A percentile compares a stretch with the other conserved stretches of the same genome.
These are phyloP conservation scores for Zeus faber DNA, from an alignment of 2,113 vertebrate species.

Conservation along the genomic window DNA sequence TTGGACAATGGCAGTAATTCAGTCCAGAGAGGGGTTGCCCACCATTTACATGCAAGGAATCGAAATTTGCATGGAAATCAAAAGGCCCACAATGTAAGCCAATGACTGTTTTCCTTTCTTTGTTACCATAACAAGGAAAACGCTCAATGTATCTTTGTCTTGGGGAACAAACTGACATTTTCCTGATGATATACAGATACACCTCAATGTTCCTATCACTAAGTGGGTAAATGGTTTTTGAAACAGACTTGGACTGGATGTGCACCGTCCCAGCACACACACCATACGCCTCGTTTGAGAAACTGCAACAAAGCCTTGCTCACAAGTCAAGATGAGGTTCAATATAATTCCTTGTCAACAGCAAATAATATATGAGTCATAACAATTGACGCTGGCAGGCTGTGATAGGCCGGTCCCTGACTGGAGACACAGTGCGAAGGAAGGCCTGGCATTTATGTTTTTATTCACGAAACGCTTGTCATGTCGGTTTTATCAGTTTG, in stretches of 20 bases:
- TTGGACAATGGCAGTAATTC: constrained; percentile 45
- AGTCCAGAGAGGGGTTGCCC: constrained; percentile 37
- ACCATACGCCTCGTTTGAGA: constrained; percentile 10
- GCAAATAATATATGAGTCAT: constrained; percentile 44
- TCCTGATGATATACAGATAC: constrained; percentile 10
- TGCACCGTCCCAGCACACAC: background rate
- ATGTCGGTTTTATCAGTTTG: constrained; percentile 55
- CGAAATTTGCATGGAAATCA: constrained; percentile 53
- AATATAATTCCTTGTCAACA: constrained; percentile 37
- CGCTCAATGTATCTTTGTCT: constrained; percentile 12
- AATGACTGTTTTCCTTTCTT: constrained; percentile 21
- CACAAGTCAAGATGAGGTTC: constrained; percentile 29
- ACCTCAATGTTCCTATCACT: constrained; percentile 12
- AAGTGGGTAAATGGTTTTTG: background rate
- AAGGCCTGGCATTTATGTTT: constrained; percentile 26
- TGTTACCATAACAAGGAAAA: constrained; percentile 28
- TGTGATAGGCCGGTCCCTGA: constrained; percentile 21
- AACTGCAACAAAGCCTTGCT: constrained; percentile 11
- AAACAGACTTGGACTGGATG: constrained; percentile 5
- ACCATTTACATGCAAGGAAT: constrained; percentile 50
- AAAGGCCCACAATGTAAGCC: constrained; percentile 19
- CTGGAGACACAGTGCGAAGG: constrained; percentile 3
- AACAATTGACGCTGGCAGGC: constrained; percentile 31
- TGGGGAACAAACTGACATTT: constrained; percentile 13
- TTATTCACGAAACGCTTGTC: constrained; percentile 24